A percentile compares a stretch with the other conserved stretches of the same genome.
These are phyloP conservation scores for Choloepus didactylus DNA, from an alignment of 2,797 vertebrate species.

Conservation along the genomic window DNA sequence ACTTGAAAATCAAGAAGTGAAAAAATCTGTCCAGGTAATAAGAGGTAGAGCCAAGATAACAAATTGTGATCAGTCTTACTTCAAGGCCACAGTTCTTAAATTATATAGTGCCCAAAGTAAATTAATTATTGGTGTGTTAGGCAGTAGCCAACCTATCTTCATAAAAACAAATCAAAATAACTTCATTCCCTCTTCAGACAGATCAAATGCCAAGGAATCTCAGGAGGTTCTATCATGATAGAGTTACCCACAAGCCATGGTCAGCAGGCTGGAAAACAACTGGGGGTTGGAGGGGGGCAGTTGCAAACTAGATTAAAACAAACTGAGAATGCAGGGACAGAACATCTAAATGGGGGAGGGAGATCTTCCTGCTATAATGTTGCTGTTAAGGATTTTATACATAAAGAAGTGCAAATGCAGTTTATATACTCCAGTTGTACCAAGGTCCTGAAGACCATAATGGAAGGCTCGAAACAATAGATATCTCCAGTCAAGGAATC, in stretches of 20 bases:
- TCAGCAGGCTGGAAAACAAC: not conserved
- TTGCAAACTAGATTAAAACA: not conserved
- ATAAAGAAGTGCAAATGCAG: not conserved
- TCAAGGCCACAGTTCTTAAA: not conserved
- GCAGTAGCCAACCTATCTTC: not conserved
- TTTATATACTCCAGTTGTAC: rapidly evolving
- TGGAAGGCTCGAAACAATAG: not conserved
- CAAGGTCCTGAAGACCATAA: not conserved
- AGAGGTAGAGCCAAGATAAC: not conserved
- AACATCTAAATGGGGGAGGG: not conserved
- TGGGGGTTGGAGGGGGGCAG: not conserved
- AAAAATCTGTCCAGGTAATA: conserved; percentile 54
- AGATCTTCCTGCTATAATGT: not conserved
- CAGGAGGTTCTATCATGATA: not conserved
- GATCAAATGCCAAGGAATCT: not conserved
- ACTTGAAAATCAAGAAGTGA: conserved; percentile 57
- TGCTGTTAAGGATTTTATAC: not conserved
- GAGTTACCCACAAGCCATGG: not conserved
- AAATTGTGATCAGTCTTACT: conserved; percentile 55
- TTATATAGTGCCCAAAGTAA: not conserved
- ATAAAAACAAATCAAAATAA: conserved; percentile 45
- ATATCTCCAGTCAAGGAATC: not conserved
- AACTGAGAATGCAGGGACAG: not conserved
- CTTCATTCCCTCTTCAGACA: not conserved
- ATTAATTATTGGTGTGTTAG: conserved; percentile 1